phyloP scores from a whole-genome alignment of 2,888 invertebrate genomes.

The Caradrina kadenii region DNA sequence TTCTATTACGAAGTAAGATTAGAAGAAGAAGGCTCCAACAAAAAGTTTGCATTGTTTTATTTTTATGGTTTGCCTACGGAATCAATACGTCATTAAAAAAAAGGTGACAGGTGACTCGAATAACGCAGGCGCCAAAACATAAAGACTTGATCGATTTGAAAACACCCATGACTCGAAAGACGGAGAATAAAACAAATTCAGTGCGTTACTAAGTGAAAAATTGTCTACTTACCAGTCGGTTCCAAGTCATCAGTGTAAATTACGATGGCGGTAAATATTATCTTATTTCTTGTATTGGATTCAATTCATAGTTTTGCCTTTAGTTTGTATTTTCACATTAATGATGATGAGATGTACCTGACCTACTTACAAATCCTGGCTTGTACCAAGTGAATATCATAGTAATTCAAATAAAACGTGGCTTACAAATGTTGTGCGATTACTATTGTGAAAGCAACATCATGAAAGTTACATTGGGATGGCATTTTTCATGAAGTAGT shows the following conservation, averaged over 20 bases:
- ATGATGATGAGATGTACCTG: neutral
- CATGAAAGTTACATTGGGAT: neutral
- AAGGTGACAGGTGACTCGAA: neutral
- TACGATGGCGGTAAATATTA: slow-evolving; percentile 25
- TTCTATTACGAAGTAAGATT: neutral
- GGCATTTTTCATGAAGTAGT: neutral
- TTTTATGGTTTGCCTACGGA: neutral
- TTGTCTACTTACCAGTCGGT: neutral
- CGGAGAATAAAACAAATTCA: neutral
- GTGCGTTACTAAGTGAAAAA: neutral
- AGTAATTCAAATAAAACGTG: neutral
- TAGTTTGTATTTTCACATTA: neutral
- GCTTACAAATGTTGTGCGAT: neutral
- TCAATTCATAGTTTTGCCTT: neutral
- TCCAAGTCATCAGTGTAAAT: neutral
- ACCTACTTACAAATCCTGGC: neutral
- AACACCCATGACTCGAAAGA: neutral
- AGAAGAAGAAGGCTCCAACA: too few relatives aligned
- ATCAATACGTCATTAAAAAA: slow-evolving; percentile 8
- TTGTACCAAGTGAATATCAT: neutral
- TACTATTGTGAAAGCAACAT: neutral
- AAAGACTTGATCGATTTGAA: slow-evolving; percentile 14
- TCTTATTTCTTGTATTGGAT: neutral
- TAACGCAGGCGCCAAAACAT: slow-evolving; percentile 18
- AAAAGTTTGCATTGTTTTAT: neutral